Evolutionary conservation across 2,888 invertebrate genomes (phyloP), one percentile per base, ranked within the genome.

Genomic region (Chouioia cunea): DNA sequence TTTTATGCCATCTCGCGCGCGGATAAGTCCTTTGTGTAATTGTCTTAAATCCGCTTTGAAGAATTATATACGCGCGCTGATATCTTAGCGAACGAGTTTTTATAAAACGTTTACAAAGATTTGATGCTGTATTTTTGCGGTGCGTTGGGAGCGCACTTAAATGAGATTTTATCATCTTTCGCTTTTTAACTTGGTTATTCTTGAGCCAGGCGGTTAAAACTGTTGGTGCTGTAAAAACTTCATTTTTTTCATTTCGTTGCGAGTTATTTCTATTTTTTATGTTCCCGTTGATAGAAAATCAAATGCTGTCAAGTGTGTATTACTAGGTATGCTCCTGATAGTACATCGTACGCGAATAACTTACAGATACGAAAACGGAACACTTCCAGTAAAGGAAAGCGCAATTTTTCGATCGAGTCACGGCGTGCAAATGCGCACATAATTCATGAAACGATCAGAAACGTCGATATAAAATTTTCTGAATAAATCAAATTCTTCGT

Each of bases 21-120:
- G 36, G n/a, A 15, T 27, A 50, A 66, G 59, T 66, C 66, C 58
- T 44, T 59, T 14, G n/a, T 48, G 54, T 54, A 54, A 67, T 60
- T 47, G 60, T 58, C 27, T 12, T 12, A 6, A 54, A 54, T 67
- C 60, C 67, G 15, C 53, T 66, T 59, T 59, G 43, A 59, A 23
- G 52, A 59, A 59, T 52, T 53, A 14, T 10, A 36, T 10, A 10
- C 36, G n/a, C 36, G 36, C 36, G 36, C 36, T 36, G 6, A 36
- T 36, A 36, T 36, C 16, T 18, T 3, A 4, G 44, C 15, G 16
- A 36, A 36, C 36, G 10, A 36, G 36, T 12, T 63, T 22, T n/a
- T 44, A 36, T 36, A 36, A 36, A 36, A 36, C 36, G 36, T 36
- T 36, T 36, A 36, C 6, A 15, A 6, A 12, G 36, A 3, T 27